phyloP scores from a whole-genome alignment of 2,888 invertebrate genomes.

The Drosophila aldrichi region DNA sequence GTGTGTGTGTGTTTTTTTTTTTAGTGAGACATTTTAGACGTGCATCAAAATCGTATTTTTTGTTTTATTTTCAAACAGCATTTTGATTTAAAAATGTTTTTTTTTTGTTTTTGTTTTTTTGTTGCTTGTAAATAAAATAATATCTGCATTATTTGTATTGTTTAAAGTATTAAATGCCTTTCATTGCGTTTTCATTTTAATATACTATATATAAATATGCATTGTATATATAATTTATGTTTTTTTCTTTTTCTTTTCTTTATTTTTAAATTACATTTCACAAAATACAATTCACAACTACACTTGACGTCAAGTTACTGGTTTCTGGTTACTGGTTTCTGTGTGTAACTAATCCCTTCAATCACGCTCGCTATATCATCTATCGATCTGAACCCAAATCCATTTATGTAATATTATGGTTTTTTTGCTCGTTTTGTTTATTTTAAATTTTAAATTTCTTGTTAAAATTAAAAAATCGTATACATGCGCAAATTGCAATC shows the following conservation, averaged over 20 bases:
- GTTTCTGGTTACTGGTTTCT: constrained; percentile 34
- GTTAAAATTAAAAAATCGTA: constrained; percentile 83
- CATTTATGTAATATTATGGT: constrained; percentile 70
- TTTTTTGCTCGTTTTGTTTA: constrained; percentile 15
- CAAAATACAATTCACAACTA: constrained; percentile 85
- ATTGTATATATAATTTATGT: constrained; percentile 70
- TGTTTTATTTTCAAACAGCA: constrained; percentile 19
- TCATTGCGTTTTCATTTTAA: constrained; percentile 48
- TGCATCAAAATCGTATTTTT: constrained; percentile 51
- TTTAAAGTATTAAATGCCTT: constrained; percentile 66
- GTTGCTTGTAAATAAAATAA: constrained; percentile 69
- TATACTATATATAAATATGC: constrained; percentile 72
- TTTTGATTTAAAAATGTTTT: constrained; percentile 50
- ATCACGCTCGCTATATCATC: constrained; percentile 30
- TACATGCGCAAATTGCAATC: constrained; percentile 83
- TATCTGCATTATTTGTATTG: constrained; percentile 56
- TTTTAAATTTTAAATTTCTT: constrained; percentile 41
- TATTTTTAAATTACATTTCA: constrained; percentile 82
- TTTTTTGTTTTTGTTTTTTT: constrained; percentile 24
- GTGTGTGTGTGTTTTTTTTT: constrained; percentile 16
- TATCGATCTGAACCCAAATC: constrained; percentile 61
- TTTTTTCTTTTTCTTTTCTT: constrained; percentile 38
- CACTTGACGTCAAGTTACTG: constrained; percentile 79
- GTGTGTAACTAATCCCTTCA: constrained; percentile 66
- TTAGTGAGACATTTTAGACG: constrained; percentile 43